Evolutionary conservation across 2,113 vertebrate species (phyloP).

Genomic region (Dasyornis broadbenti): DNA sequence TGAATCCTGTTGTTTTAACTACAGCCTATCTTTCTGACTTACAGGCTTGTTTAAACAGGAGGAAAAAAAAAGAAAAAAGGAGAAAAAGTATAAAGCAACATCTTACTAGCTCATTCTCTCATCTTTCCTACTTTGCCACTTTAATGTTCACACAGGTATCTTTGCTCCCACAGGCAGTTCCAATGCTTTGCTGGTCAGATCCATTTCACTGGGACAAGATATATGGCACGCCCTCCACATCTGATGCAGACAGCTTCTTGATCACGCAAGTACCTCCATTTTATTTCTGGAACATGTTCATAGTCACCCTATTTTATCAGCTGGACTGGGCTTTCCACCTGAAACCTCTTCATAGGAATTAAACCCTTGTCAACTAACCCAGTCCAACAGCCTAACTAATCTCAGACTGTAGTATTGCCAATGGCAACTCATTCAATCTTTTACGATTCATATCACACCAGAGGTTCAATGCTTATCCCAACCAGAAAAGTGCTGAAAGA

Average conservation of each 20-base stretch:
- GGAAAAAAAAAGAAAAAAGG: fast-evolving
- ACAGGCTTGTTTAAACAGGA: neutral
- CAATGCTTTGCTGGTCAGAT: neutral
- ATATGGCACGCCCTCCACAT: neutral
- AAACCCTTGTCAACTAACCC: neutral
- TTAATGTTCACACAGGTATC: neutral
- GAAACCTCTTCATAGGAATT: neutral
- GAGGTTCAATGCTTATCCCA: neutral
- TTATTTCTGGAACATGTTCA: neutral
- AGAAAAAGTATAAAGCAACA: neutral
- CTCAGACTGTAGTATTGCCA: neutral
- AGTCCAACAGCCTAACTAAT: neutral
- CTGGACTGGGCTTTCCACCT: neutral
- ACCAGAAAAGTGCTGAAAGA: neutral
- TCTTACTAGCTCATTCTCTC: neutral
- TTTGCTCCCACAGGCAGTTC: neutral
- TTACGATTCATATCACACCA: neutral
- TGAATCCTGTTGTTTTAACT: neutral
- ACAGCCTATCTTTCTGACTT: neutral
- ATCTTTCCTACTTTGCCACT: neutral
- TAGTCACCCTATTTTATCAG: neutral
- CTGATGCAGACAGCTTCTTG: neutral
- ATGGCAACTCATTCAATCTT: neutral
- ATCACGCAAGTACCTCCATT: neutral
- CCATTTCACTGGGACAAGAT: neutral